These are phyloP conservation scores for Phyllotreta striolata DNA, from an alignment of 2,888 invertebrate genomes.

Conservation along the genomic window DNA sequence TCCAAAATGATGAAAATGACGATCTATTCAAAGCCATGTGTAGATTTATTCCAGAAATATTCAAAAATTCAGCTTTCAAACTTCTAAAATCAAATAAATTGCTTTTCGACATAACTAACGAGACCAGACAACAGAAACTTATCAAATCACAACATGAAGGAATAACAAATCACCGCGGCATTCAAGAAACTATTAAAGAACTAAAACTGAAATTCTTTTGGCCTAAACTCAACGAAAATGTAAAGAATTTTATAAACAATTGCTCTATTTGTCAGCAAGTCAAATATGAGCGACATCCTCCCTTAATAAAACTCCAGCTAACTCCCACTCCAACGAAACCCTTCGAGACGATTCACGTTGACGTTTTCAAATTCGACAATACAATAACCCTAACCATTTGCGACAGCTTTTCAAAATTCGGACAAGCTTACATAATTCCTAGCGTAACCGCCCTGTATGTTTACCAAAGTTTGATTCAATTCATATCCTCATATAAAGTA, in stretches of 20 bases:
- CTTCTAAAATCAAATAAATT: too few relatives aligned
- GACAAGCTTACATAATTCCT: slow-evolving; percentile 1
- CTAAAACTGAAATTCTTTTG: slow-evolving; percentile 37
- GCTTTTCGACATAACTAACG: too few relatives aligned
- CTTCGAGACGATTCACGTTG: slow-evolving; percentile 1
- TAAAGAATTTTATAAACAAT: neutral
- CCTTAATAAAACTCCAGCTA: slow-evolving; percentile 9
- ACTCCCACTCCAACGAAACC: neutral
- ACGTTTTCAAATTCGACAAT: slow-evolving; percentile 13
- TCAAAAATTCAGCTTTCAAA: slow-evolving; percentile 17
- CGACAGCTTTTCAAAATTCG: slow-evolving; percentile 2
- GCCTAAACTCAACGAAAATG: slow-evolving; percentile 15
- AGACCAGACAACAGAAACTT: slow-evolving; percentile 5
- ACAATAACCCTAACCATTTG: slow-evolving; percentile 12
- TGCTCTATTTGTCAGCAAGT: neutral
- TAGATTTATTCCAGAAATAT: slow-evolving; percentile 9
- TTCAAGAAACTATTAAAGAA: slow-evolving; percentile 32
- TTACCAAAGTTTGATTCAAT: slow-evolving; percentile 14
- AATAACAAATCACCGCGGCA: slow-evolving; percentile 39
- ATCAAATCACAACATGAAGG: slow-evolving; percentile 32
- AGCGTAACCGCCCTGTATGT: slow-evolving; percentile 2
- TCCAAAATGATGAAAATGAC: slow-evolving; percentile 17
- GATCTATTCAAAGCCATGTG: slow-evolving; percentile 8
- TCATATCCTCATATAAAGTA: neutral
- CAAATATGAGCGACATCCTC: slow-evolving; percentile 2